Evolutionary conservation across 2,797 vertebrate species (phyloP).

Genomic region (Glossophaga mutica): DNA sequence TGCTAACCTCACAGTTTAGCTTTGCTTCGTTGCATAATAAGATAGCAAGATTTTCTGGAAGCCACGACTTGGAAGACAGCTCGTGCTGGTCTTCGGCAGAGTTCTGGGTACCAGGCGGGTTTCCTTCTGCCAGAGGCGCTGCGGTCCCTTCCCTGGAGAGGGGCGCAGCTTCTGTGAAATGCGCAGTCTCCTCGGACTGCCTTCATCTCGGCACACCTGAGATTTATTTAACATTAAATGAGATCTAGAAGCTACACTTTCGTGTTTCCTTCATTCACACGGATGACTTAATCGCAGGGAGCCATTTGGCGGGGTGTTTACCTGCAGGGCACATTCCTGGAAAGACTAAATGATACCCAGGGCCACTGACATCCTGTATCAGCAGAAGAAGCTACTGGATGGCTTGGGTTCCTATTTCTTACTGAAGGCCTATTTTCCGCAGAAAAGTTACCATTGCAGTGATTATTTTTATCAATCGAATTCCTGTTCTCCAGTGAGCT

Average conservation of each 20-base stretch:
- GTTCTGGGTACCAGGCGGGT: neutral
- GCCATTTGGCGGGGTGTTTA: neutral
- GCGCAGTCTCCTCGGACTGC: too few relatives aligned
- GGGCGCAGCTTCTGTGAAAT: neutral
- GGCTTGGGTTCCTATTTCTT: neutral
- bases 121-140: neutral
- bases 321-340: neutral
- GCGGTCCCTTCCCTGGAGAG: neutral
- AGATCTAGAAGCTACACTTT: neutral
- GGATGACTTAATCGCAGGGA: neutral
- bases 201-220: neutral
- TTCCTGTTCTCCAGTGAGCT: neutral
- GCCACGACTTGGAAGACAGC: neutral
- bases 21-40: slow-evolving; percentile 48
- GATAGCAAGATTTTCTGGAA: slow-evolving; percentile 36
- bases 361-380: too few relatives aligned
- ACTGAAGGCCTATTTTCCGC: accelerated
- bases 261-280: neutral
- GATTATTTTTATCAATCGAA: neutral
- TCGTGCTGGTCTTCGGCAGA: neutral
- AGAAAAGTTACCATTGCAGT: neutral
- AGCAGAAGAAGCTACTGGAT: neutral
- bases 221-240: neutral
- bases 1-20: slow-evolving; percentile 22
- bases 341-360: neutral